phyloP scores from a whole-genome alignment of 2,113 vertebrate species.

The Turnix velox region DNA sequence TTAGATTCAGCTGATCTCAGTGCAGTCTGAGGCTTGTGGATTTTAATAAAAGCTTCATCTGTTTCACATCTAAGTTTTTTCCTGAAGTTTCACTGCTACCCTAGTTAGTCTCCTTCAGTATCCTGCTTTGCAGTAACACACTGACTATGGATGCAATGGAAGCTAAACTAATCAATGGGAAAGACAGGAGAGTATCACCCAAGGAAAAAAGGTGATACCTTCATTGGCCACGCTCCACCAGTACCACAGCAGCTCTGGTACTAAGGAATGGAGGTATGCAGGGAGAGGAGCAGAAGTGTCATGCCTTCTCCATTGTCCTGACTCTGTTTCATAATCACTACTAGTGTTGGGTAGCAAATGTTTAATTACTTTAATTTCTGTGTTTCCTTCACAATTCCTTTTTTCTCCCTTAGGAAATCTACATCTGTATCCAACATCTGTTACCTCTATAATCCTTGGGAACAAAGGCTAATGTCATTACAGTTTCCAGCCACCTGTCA shows the following conservation, averaged over 20 bases:
- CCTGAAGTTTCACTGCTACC: not conserved
- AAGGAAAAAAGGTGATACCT: not conserved
- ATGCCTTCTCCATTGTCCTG: not conserved
- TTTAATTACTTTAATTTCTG: not conserved
- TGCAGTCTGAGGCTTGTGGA: not conserved
- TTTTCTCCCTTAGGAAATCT: not conserved
- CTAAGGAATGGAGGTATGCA: not conserved
- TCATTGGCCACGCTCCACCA: rapidly evolving
- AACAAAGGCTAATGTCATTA: not conserved
- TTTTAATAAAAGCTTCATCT: not conserved
- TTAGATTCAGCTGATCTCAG: not conserved
- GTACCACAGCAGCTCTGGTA: rapidly evolving
- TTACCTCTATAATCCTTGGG: not conserved
- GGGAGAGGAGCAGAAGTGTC: not conserved
- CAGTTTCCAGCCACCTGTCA: not conserved
- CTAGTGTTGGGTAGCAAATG: not conserved
- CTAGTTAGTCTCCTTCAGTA: not conserved
- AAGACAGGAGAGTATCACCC: not conserved
- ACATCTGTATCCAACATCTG: not conserved
- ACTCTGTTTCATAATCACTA: not conserved
- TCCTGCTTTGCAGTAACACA: not conserved
- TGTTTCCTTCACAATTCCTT: not conserved
- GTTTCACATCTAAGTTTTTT: not conserved
- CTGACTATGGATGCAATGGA: not conserved
- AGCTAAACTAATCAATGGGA: not conserved